A percentile compares a stretch with the other conserved stretches of the same genome.
Conservation (phyloP, 2,797 vertebrate genomes). For the Podargus strigoides region DNA sequence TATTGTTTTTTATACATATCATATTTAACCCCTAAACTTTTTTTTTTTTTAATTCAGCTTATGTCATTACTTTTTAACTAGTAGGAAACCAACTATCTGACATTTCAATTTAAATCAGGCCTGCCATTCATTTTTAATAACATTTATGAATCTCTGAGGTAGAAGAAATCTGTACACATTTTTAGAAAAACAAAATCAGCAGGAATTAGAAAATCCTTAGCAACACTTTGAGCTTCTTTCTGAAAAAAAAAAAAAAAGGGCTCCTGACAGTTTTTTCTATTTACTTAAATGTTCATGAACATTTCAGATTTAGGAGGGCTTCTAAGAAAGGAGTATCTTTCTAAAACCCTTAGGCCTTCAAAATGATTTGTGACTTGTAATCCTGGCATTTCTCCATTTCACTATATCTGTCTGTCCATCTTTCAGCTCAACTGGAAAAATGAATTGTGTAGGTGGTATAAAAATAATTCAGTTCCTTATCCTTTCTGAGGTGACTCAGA, state of each 20-base stretch:
- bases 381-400: conserved; percentile 20
- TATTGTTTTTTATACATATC: neutral
- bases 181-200: conserved; percentile 73
- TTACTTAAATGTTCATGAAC: conserved; percentile 14
- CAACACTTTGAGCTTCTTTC: conserved; percentile 57
- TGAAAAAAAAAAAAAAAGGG: neutral
- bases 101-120: conserved; percentile 71
- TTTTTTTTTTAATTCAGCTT: conserved; percentile 27
- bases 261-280: neutral
- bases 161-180: conserved; percentile 65
- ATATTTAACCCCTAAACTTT: neutral
- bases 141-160: conserved; percentile 69
- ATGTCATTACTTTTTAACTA: conserved; percentile 62
- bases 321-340: conserved; percentile 44
- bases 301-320: conserved; percentile 10
- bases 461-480: conserved; percentile 21
- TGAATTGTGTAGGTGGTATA: neutral
- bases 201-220: conserved; percentile 68
- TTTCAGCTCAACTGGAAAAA: conserved; percentile 40
- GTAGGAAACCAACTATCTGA: conserved; percentile 65
- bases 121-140: conserved; percentile 75
- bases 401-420: conserved; percentile 17
- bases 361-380: conserved; percentile 54
- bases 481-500: neutral
- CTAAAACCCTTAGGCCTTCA: conserved; percentile 50